Evolutionary conservation across 2,113 vertebrate genomes (phyloP).

Genomic region (Amblyopsis rosae): DNA sequence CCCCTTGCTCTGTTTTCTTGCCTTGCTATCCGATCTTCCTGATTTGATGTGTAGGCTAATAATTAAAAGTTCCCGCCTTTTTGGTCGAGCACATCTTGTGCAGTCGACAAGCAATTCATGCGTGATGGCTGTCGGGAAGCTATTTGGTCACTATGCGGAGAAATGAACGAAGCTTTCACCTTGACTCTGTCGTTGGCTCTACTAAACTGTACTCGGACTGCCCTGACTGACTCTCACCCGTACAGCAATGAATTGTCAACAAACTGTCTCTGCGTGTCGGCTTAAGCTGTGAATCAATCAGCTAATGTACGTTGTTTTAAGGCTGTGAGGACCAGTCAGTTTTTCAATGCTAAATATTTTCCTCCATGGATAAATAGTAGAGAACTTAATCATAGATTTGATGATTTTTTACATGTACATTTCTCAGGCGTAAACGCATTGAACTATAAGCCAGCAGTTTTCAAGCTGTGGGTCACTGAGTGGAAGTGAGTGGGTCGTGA

Average conservation of each 20-base stretch:
- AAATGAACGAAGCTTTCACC: slow-evolving; percentile 64
- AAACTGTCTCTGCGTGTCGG: too few species aligned
- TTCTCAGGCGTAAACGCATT: too few species aligned
- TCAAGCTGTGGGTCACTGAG: too few species aligned
- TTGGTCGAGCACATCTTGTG: slow-evolving; percentile 16
- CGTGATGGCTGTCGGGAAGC: slow-evolving; percentile 23
- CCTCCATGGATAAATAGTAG: too few species aligned
- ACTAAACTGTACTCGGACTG: slow-evolving; percentile 19
- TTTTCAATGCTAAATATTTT: too few species aligned
- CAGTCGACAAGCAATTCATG: slow-evolving; percentile 32
- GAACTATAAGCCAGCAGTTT: too few species aligned
- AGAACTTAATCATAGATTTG: too few species aligned
- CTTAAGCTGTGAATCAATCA: slow-evolving; percentile 33
- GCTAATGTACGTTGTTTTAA: slow-evolving; percentile 13
- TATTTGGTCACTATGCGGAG: slow-evolving; percentile 31
- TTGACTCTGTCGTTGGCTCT: slow-evolving; percentile 48
- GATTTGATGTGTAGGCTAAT: slow-evolving; percentile 34
- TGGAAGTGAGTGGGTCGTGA: too few species aligned
- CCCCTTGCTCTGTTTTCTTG: slow-evolving; percentile 11
- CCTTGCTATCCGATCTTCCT: not conserved
- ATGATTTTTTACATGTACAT: too few species aligned
- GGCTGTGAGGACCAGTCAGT: slow-evolving; percentile 1
- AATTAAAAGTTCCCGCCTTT: slow-evolving; percentile 3
- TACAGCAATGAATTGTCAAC: too few species aligned
- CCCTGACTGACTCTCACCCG: not conserved